A percentile compares a stretch with the other conserved stretches of the same genome.
phyloP scores from a whole-genome alignment of 1,140 invertebrate genomes.

The Cotesia glomerata region DNA sequence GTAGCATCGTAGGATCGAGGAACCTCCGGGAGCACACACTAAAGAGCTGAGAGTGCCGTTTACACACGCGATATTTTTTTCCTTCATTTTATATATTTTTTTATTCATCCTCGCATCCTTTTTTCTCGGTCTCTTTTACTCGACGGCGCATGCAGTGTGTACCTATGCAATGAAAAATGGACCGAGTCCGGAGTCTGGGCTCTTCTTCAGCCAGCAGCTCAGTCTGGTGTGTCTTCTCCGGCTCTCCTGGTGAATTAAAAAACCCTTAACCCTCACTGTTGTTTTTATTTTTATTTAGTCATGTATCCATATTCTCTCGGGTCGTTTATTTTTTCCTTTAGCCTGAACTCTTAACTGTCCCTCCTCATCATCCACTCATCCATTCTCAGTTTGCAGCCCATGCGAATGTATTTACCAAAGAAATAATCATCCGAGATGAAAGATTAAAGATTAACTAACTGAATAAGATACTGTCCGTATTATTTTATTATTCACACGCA shows the following conservation, averaged over 20 bases:
- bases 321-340: background rate
- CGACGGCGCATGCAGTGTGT: background rate
- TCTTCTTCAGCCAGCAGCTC: background rate
- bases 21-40: background rate
- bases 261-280: no score
- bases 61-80: background rate
- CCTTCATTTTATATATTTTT: background rate
- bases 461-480: no score
- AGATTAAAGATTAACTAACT: no score
- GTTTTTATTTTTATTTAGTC: background rate
- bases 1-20: background rate
- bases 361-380: no score
- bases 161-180: conserved; percentile 15
- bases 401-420: background rate
- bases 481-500: no score
- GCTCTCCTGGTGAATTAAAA: background rate
- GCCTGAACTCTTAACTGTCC: no score
- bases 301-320: no score
- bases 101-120: no score
- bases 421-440: conserved; percentile 6
- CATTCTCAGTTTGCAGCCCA: no score
- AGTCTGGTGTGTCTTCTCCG: background rate
- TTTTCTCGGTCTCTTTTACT: background rate
- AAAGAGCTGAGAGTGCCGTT: conserved; percentile 17
- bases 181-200: background rate